Conservation (phyloP, 2,113 vertebrate species). For the Ceyx cyanopectus region DNA sequence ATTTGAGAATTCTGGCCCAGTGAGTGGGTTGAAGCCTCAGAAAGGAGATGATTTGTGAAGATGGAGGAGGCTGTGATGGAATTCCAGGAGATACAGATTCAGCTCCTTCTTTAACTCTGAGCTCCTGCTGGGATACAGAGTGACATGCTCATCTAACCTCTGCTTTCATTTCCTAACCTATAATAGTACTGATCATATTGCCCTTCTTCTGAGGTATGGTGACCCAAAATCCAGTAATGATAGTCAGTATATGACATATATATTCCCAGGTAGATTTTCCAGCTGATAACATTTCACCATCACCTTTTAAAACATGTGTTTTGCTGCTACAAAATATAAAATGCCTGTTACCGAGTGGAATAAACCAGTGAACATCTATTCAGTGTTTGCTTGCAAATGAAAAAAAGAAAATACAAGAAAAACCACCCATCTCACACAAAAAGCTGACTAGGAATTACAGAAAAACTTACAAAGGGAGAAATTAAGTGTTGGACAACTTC, state of each 20-base stretch:
- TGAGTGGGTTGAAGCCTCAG: not conserved
- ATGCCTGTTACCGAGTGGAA: not conserved
- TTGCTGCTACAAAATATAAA: not conserved
- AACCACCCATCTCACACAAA: not conserved
- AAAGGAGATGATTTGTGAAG: rapidly evolving
- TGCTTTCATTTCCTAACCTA: not conserved
- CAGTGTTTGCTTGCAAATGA: not conserved
- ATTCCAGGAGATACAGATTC: not conserved
- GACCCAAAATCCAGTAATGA: not conserved
- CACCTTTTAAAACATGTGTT: not conserved
- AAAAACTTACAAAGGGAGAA: not conserved
- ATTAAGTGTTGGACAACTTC: not conserved
- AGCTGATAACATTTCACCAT: not conserved
- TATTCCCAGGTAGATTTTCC: not conserved
- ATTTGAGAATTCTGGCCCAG: not conserved
- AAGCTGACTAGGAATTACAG: not conserved
- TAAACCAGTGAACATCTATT: not conserved
- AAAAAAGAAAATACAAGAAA: not conserved
- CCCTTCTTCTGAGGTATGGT: not conserved
- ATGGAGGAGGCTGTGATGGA: not conserved
- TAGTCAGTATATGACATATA: not conserved
- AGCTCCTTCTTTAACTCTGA: not conserved
- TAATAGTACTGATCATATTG: not conserved
- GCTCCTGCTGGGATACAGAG: rapidly evolving
- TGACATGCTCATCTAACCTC: not conserved